phyloP scores from a whole-genome alignment of 2,113 vertebrate genomes.

The Saguinus imperator region DNA sequence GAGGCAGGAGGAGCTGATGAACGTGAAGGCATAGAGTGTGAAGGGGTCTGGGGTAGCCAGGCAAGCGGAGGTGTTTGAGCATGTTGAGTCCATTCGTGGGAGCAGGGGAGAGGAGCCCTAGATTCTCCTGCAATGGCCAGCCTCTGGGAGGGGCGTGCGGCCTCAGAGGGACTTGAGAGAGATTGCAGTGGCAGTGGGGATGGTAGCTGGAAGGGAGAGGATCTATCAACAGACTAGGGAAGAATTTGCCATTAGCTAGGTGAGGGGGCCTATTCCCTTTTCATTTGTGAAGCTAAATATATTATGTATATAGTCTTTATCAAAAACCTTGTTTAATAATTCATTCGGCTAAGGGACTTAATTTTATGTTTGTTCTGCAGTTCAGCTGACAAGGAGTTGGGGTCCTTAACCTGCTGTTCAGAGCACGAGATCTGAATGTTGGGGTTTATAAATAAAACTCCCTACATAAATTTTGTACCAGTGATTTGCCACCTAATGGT shows the following conservation, averaged over 20 bases:
- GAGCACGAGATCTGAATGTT: not conserved
- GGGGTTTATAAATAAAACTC: not conserved
- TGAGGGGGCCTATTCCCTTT: too few relatives aligned
- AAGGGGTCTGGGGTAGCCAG: accelerated
- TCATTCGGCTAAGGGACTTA: not conserved
- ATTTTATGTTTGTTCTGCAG: not conserved
- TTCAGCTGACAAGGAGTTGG: not conserved
- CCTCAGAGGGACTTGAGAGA: not conserved
- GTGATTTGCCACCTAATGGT: not conserved
- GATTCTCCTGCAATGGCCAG: not conserved
- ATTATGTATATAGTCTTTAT: not conserved
- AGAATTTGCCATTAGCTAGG: not conserved
- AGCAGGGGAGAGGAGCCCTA: accelerated
- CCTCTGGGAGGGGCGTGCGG: too few relatives aligned
- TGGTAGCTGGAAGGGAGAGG: not conserved
- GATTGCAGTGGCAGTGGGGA: not conserved
- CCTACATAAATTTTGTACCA: not conserved
- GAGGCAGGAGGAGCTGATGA: not conserved
- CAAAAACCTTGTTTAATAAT: not conserved
- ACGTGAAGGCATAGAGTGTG: not conserved
- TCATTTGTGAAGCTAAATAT: not conserved
- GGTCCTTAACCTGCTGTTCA: not conserved
- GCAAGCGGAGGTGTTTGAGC: not conserved
- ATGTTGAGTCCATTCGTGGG: accelerated
- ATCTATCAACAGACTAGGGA: not conserved